Evolutionary conservation across 2,888 invertebrate species (phyloP).

Genomic region (Anoncus sp.): DNA sequence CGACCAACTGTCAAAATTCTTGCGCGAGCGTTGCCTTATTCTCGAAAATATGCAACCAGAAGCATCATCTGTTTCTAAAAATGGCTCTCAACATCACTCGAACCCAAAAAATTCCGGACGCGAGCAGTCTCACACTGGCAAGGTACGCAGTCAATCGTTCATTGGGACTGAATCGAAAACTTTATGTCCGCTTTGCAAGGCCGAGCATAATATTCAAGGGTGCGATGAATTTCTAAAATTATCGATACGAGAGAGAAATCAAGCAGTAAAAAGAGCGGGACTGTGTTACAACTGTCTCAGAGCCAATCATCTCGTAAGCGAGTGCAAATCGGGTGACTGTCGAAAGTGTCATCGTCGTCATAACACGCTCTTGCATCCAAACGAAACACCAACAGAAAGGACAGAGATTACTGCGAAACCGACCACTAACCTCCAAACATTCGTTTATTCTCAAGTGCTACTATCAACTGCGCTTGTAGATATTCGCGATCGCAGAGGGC

Average conservation of each 20-base stretch:
- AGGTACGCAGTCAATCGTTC: conserved; percentile 9
- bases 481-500: not conserved
- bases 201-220: conserved; percentile 28
- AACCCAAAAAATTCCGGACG: not conserved
- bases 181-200: conserved; percentile 20
- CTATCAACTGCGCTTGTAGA: conserved; percentile 1
- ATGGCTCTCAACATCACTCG: not conserved
- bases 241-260: conserved; percentile 11
- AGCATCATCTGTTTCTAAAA: not conserved
- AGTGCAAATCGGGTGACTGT: conserved; percentile 34
- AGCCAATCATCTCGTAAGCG: conserved; percentile 19
- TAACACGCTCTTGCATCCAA: conserved; percentile 41
- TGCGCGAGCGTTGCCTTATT: not conserved
- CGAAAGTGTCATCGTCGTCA: conserved; percentile 38
- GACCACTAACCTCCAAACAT: not conserved
- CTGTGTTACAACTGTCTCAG: conserved; percentile 49
- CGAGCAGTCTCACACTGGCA: not conserved
- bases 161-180: not conserved
- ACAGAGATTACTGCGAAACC: not conserved
- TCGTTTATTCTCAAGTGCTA: conserved; percentile 5
- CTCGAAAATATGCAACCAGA: not conserved
- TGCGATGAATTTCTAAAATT: conserved; percentile 41
- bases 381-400: not conserved
- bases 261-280: conserved; percentile 27
- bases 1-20: not conserved